These are phyloP conservation scores for Dreissena polymorpha DNA, from an alignment of 1,140 invertebrate species.

Conservation along the genomic window DNA sequence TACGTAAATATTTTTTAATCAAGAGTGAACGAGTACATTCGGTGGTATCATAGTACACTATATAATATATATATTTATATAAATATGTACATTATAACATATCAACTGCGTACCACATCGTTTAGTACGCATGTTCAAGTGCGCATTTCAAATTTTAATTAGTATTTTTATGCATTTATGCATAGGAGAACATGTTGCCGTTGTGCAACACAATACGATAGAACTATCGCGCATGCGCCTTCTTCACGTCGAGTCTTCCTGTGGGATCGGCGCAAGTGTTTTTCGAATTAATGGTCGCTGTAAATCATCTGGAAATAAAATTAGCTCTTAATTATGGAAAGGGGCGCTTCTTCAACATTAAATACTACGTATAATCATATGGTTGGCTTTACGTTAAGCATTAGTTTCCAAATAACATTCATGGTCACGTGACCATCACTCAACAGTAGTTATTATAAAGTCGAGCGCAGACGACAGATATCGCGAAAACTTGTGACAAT, in stretches of 20 bases:
- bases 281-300: conserved; percentile 21
- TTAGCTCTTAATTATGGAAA: conserved; percentile 16
- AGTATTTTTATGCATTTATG: neutral
- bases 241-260: neutral
- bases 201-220: neutral
- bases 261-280: conserved; percentile 37
- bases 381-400: conserved; percentile 28
- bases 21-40: neutral
- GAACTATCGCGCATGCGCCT: neutral
- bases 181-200: too few species aligned
- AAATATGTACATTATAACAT: neutral
- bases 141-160: neutral
- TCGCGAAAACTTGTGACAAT: conserved; percentile 9
- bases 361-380: conserved; percentile 42
- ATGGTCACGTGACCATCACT: conserved; percentile 15
- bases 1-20: too few species aligned
- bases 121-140: neutral
- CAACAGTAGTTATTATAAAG: conserved; percentile 24
- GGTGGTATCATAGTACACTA: neutral
- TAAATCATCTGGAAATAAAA: conserved; percentile 22
- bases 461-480: conserved; percentile 11
- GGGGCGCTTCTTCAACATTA: conserved; percentile 4
- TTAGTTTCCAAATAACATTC: conserved; percentile 21
- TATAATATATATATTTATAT: neutral
- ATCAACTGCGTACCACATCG: neutral